Evolutionary conservation across 2,888 invertebrate genomes (phyloP), one percentile per base, ranked within the genome.

Genomic region (Lamproptera curius): DNA sequence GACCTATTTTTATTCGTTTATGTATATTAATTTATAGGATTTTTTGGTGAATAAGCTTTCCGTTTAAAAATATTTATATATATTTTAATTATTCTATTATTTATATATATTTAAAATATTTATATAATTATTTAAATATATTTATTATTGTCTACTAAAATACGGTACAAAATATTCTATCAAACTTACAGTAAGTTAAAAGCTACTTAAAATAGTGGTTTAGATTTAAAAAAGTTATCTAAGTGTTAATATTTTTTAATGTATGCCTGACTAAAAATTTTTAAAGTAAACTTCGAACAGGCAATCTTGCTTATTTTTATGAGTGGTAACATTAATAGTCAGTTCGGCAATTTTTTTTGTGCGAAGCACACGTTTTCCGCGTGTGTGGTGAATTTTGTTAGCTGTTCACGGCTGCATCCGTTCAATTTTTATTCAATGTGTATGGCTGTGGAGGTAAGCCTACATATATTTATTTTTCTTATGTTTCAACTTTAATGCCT

Each of bases 391-490:
- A 76, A 76, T 81, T 87, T 82, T 54, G 55, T 75, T 74, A 70
- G 84, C 85, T 87, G 80, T 77, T 84, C 82, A 84, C 88, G 88
- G 89, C 89, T 89, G 89, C 88, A 89, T 89, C 91, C 86, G 84
- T 83, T 85, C 83, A 81, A 83, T 78, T 85, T 73, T 79, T 80
- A 90, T 91, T 91, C 91, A 92, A 93, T 93, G 93, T 93, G 93
- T 93, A 93, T 93, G 93, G 93, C 93, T 92, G 92, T 92, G 92
- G 91, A 91, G 93, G 93, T 93, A 87, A 91, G 93, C 91, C 38
- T 52, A 51, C 47, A 33, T 52, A 50, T 55, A 52, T 40, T 55
- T 53, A 42, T 43, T 48, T 50, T 54, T 53, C 42, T n/a, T 33
- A 41, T 49, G 52, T 51, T 31, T 42, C 14, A 36, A 40, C 42